phyloP scores from a whole-genome alignment of 2,888 invertebrate genomes.

The Gymnoscelis rufifasciata region DNA sequence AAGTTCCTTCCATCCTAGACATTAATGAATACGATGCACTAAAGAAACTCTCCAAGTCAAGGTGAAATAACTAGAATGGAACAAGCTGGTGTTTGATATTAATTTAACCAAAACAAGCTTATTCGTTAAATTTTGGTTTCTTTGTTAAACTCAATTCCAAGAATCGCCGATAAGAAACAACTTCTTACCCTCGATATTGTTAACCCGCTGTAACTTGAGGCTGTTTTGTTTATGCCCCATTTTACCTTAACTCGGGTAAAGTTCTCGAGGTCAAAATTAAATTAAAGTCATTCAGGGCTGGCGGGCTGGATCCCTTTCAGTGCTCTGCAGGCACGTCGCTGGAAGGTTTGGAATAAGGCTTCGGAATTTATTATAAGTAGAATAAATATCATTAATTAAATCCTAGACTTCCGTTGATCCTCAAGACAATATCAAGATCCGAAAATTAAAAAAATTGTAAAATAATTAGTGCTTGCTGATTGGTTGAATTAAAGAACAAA shows the following conservation, averaged over 20 bases:
- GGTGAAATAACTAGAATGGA: background rate
- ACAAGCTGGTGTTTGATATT: background rate
- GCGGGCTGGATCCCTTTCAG: slow-evolving; percentile 15
- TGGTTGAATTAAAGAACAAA: too few species aligned
- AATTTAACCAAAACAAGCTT: background rate
- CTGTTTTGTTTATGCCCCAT: slow-evolving; percentile 24
- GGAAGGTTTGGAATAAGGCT: slow-evolving; percentile 7
- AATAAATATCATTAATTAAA: background rate
- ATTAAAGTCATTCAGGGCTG: slow-evolving; percentile 27
- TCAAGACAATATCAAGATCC: too few species aligned
- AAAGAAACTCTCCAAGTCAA: too few species aligned
- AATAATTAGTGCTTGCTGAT: too few species aligned
- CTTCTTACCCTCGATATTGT: slow-evolving; percentile 23
- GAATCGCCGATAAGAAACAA: slow-evolving; percentile 23
- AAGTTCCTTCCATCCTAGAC: too few species aligned
- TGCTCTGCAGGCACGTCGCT: slow-evolving; percentile 12
- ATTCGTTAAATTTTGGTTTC: background rate
- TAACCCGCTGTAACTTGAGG: slow-evolving; percentile 22
- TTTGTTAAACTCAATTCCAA: slow-evolving; percentile 2
- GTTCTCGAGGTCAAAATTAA: slow-evolving; percentile 26
- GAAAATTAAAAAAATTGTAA: too few species aligned
- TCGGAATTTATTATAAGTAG: background rate
- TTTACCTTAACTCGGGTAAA: slow-evolving; percentile 24
- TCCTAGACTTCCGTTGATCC: background rate
- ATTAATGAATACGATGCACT: background rate